Evolutionary conservation across 1,140 invertebrate species (phyloP), one percentile per base, ranked within the genome.

Genomic region (Drosophila mojavensis): DNA sequence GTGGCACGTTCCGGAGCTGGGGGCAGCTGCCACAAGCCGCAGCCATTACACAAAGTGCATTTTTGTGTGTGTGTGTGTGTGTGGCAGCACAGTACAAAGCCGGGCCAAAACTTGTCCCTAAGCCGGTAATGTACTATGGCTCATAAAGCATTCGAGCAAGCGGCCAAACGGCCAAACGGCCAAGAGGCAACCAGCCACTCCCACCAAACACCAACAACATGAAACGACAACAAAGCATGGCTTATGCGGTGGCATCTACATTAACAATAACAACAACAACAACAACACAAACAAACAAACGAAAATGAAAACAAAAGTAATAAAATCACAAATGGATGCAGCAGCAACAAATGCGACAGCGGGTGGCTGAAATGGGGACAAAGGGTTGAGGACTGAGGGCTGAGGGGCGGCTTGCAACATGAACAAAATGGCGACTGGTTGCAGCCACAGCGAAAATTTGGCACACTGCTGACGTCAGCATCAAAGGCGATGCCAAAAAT

Each of bases 321-420:
- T 89, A 88, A 88, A 89, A 89, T 89, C 77, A 62, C 63, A 89
- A 88, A 88, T 89, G 79, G 80, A 89, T 79, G 80, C 65, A 80
- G 75, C 82, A 77, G 84, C 76, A 79, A 81, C 60, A 74, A 77
- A 88, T 45, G 60, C 41, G 53, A 58, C 39, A 41, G 41, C 24
- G 61, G 36, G 36, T 15, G 11, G 17, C 30, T 13, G 0, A 11
- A 39, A 39, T 39, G 28, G 41, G 15, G 60, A 11, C 11, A 7
- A 11, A 43, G 33, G 2, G 17, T 53, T 33, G 43, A 1, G 30
- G 41, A 17, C 20, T 13, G 39, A 20, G 45, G 43, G 20, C 45
- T 36, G 20, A 24, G 39, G 41, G 43, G 17, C 30, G 36, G 33
- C 53, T 58, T 62, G 68, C 30, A 70, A 59, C 59, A 70, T 70